A percentile compares a stretch with the other conserved stretches of the same genome.
Evolutionary conservation across 2,888 invertebrate species (phyloP).

Genomic region (Cylloceria caligata): DNA sequence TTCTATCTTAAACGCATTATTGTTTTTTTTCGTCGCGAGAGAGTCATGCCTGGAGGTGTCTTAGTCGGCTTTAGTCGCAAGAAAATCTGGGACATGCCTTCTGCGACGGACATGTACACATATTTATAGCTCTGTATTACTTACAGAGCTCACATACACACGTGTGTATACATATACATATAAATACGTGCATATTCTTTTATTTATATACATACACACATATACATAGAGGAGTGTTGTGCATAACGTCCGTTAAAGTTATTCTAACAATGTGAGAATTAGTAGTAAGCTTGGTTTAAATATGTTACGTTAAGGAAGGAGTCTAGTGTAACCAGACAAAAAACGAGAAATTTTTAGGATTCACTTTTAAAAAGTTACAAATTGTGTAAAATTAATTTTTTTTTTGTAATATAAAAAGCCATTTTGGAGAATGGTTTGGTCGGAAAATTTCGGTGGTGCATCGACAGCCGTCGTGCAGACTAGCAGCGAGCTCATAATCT

Average conservation of each 20-base stretch:
- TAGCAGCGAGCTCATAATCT: no score
- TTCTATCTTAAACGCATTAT: background rate
- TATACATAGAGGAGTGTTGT: conserved; percentile 5
- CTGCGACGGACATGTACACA: conserved; percentile 24
- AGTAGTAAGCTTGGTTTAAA: background rate
- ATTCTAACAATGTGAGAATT: conserved; percentile 5
- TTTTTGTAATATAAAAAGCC: no score
- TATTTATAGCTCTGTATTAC: conserved; percentile 45
- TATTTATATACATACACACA: conserved; percentile 18
- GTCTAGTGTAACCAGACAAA: no score
- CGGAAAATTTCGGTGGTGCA: no score
- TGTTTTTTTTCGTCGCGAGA: conserved; percentile 7
- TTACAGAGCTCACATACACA: conserved; percentile 10
- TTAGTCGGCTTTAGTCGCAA: background rate
- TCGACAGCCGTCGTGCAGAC: no score
- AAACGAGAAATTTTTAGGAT: no score
- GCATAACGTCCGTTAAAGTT: conserved; percentile 17
- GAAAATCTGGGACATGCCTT: conserved; percentile 24
- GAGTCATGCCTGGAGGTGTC: background rate
- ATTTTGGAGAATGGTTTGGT: no score
- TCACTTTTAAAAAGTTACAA: no score
- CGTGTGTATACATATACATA: conserved; percentile 37
- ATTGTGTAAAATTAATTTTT: no score
- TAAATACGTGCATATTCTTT: conserved; percentile 7
- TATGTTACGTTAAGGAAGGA: background rate